Conservation (phyloP, 2,113 vertebrate genomes). For the Lophura nycthemera region DNA sequence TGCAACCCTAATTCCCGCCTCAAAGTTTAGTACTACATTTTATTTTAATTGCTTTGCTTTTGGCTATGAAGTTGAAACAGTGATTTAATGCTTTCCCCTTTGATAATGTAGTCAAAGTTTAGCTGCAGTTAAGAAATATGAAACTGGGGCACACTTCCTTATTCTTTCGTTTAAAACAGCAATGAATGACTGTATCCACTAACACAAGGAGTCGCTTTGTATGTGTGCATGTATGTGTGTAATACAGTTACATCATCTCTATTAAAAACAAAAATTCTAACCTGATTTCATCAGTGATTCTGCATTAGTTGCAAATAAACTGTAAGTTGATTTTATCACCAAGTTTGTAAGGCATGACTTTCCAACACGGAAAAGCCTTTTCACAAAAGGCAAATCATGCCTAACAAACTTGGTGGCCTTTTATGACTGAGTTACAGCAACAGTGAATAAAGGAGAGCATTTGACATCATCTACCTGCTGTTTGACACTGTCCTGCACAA, state of each 20-base stretch:
- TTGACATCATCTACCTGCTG: no score
- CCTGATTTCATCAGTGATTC: neutral
- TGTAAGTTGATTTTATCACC: no score
- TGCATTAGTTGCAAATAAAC: neutral
- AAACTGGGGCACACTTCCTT: neutral
- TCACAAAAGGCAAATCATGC: no score
- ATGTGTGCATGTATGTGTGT: neutral
- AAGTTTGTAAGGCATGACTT: no score
- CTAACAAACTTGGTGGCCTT: no score
- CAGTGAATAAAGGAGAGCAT: no score
- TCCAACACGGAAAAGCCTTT: no score
- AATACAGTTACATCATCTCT: neutral
- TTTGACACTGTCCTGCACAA: no score
- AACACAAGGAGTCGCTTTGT: neutral
- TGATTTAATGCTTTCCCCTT: constrained; percentile 16
- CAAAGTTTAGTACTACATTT: constrained; percentile 28
- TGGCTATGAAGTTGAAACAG: constrained; percentile 37
- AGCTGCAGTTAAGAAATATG: constrained; percentile 17
- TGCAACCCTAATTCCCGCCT: neutral
- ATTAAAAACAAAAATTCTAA: neutral
- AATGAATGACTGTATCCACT: neutral
- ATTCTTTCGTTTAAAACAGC: neutral
- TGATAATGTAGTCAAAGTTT: neutral
- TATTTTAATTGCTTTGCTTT: constrained; percentile 66
- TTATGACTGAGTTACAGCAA: no score